Evolutionary conservation across 2,113 vertebrate species (phyloP).

Genomic region (Pogona vitticeps): DNA sequence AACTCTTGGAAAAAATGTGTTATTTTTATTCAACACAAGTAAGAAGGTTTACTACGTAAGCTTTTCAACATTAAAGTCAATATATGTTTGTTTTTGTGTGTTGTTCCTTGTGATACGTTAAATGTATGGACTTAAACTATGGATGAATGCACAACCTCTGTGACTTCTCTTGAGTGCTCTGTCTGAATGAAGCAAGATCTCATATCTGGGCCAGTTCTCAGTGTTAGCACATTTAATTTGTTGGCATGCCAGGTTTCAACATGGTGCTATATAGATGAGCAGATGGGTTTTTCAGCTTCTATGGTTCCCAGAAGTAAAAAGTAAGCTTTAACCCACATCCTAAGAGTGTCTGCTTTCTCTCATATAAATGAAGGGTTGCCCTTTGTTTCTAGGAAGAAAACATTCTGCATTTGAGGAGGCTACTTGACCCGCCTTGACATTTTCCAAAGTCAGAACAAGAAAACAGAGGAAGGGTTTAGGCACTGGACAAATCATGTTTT

Average conservation of each 20-base stretch:
- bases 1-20: background rate
- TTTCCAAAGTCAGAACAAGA: too few relatives aligned
- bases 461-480: too few relatives aligned
- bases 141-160: background rate
- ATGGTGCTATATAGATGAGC: background rate
- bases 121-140: too few relatives aligned
- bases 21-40: background rate
- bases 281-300: background rate
- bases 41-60: background rate
- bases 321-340: background rate
- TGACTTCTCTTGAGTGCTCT: background rate
- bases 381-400: background rate
- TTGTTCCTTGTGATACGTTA: background rate
- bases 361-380: background rate
- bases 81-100: background rate
- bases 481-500: too few relatives aligned
- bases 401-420: background rate
- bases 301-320: background rate
- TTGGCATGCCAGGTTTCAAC: background rate
- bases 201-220: background rate
- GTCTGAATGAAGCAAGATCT: background rate
- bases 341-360: background rate
- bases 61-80: background rate
- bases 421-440: background rate
- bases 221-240: too few relatives aligned